These are phyloP conservation scores for Arizona elegans DNA, from an alignment of 2,113 vertebrate species.

Conservation along the genomic window DNA sequence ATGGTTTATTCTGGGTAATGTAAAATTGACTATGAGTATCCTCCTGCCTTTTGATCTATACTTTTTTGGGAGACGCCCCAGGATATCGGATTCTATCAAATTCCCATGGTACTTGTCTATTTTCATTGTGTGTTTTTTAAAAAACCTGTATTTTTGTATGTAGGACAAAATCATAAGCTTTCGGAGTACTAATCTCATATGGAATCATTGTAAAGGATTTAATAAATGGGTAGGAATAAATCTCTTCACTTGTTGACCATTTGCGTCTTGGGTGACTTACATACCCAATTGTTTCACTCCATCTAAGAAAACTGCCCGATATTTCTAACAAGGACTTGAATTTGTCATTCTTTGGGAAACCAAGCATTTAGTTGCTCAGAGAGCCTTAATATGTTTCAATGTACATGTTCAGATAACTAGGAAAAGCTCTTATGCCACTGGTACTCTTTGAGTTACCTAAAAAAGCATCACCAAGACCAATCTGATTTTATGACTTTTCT, in stretches of 20 bases:
- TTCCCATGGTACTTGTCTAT: slow-evolving; percentile 71
- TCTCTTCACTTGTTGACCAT: slow-evolving; percentile 26
- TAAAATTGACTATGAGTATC: slow-evolving; percentile 35
- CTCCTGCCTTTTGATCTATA: slow-evolving; percentile 19
- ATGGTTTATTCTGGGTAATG: slow-evolving; percentile 41
- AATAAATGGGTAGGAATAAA: slow-evolving; percentile 71
- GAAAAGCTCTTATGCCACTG: neutral
- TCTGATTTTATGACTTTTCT: neutral
- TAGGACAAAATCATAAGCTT: slow-evolving; percentile 72
- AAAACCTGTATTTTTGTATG: slow-evolving; percentile 80
- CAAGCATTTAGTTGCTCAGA: neutral
- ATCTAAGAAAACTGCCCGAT: neutral
- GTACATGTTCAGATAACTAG: neutral
- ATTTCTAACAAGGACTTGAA: neutral
- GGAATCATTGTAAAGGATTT: slow-evolving; percentile 74
- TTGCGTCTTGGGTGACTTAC: neutral
- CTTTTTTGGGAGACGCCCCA: slow-evolving; percentile 53
- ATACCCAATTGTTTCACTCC: neutral
- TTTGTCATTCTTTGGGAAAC: neutral
- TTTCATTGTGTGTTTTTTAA: slow-evolving; percentile 66
- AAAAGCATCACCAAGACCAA: neutral
- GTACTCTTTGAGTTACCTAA: neutral
- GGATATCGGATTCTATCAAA: slow-evolving; percentile 42
- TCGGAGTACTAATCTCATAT: slow-evolving; percentile 71
- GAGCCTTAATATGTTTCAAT: neutral